Base-by-base conservation (phyloP, 92 coral and sea anemone genomes). In the Scolanthus callimorphus region DNA sequence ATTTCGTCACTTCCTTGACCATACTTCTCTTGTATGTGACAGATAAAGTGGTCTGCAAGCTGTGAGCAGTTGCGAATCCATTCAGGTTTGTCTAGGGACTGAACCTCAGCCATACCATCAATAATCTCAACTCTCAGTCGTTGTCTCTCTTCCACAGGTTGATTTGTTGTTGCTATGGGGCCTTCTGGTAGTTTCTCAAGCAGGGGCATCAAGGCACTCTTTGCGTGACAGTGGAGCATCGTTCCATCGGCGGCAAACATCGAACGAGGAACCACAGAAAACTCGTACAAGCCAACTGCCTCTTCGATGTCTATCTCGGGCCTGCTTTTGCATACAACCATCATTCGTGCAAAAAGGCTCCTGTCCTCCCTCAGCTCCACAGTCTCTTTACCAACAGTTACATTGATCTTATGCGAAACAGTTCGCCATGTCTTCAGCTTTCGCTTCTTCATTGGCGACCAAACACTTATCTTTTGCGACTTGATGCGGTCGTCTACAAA, bases 81-180 rank as follows among this genome's bases (percentile, higher is more conserved):
- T 1, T n/a, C 64, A 12, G 77, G 83, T 63, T 79, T 79, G 49
- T 79, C 70, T 6, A 79, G 51, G 4, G 80, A 52, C 38, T 73
- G 71, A 0, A 80, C 76, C 25, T 80, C 81, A 2, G 81, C 69
- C 85, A 70, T 78, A 28, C 55, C 79, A 58, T 71, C 79, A 25
- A 79, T 43, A 31, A 78, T 49, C 15, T 28, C 34, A 1, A 78
- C 78, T 45, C 29, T 49, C 62, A 51, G 15, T 30, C 19, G 2
- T 38, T 31, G 44, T 20, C 26, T 27, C 31, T 8, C 41, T n/a
- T 9, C 45, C 0, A 0, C 25, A 6, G 6, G 43, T 6, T 15
- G 9, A 20, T 4, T 20, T 10, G 23, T 20, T 11, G 19, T 46
- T 11, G 4, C 12, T 19, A 10, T 20, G 12, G 6, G 12, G 12